Base-by-base conservation (phyloP, 2,888 invertebrate genomes). In the Acanthacorydalis orientalis region DNA sequence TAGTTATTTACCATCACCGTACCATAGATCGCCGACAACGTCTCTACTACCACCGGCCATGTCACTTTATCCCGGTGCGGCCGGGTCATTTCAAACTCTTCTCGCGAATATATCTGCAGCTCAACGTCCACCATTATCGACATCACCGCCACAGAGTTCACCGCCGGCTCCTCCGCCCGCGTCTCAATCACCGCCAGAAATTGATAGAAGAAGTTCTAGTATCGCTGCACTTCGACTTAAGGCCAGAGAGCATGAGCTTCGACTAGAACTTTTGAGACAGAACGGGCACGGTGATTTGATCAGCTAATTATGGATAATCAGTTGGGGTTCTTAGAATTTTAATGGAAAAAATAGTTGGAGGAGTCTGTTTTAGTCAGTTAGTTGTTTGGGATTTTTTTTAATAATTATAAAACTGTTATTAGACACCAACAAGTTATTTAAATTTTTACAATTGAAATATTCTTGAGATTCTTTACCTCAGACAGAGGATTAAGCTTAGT, bases 201-300 rank as follows among this genome's bases (percentile, higher is more conserved):
- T 86, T 48, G 88, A 89, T 63, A 71, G 88, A 53, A 70, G 89
- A 56, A 85, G 84, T 56, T 87, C 86, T 32, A 90, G 90, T 59
- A 91, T 91, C 56, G 90, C 89, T 1, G 83, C 87, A 0, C 68
- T 92, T 37, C 71, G 92, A 53, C 73, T 89, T 57, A 90, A 90
- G 55, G 92, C 92, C 1, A 73, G 91, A 46, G 91, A 92, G 62
- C 90, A 91, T 62, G 90, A 91, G 63, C 67, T 89, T 43, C 77
- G 87, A 60, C 68, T 89, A 56, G 89, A 88, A 64, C 79, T 87
- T 74, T 62, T 88, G 47, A 73, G 88, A 47, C 85, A 87, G 58
- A 78, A 83, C 60, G 80, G 80, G 39, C 75, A 76, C 49, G 72
- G 75, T 1, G 86, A 87, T 64, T 71, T 85, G 57, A 82, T 85